Evolutionary conservation across 2,888 invertebrate species (phyloP).

Genomic region (Hyposoter dolosus): DNA sequence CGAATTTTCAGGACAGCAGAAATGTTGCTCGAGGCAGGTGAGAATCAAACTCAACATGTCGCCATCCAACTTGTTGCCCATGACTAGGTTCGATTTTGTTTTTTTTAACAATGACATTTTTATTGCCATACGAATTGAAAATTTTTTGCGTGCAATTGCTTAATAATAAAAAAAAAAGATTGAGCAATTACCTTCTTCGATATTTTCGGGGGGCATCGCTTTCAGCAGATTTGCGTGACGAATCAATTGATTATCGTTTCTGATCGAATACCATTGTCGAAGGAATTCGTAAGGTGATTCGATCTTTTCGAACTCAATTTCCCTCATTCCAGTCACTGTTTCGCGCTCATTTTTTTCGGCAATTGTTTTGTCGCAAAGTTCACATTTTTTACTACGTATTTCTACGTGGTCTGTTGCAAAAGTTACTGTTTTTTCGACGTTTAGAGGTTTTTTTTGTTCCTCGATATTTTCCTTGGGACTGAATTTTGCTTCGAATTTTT

Average conservation of each 20-base stretch:
- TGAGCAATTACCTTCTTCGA: conserved; percentile 73
- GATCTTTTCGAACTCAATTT: conserved; percentile 61
- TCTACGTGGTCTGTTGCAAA: background rate
- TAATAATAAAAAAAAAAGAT: conserved; percentile 56
- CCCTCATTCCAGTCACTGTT: background rate
- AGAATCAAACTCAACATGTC: conserved; percentile 82
- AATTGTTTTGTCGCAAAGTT: background rate
- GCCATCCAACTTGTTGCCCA: conserved; percentile 84
- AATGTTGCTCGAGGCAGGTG: conserved; percentile 82
- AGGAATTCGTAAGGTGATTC: conserved; percentile 82
- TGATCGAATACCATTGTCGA: conserved; percentile 81
- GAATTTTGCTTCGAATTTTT: background rate
- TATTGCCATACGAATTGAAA: background rate
- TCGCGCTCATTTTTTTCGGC: background rate
- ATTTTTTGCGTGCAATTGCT: background rate
- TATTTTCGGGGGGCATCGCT: conserved; percentile 74
- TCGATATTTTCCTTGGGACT: background rate
- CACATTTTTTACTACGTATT: background rate
- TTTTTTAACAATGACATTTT: background rate
- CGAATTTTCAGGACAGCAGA: conserved; percentile 78
- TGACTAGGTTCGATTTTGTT: conserved; percentile 75
- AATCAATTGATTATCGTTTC: conserved; percentile 77
- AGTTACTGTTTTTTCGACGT: background rate
- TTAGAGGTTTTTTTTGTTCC: background rate
- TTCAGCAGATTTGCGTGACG: conserved; percentile 81